These are phyloP conservation scores for Eucera pruinosa DNA, from an alignment of 2,888 invertebrate species.

Conservation along the genomic window DNA sequence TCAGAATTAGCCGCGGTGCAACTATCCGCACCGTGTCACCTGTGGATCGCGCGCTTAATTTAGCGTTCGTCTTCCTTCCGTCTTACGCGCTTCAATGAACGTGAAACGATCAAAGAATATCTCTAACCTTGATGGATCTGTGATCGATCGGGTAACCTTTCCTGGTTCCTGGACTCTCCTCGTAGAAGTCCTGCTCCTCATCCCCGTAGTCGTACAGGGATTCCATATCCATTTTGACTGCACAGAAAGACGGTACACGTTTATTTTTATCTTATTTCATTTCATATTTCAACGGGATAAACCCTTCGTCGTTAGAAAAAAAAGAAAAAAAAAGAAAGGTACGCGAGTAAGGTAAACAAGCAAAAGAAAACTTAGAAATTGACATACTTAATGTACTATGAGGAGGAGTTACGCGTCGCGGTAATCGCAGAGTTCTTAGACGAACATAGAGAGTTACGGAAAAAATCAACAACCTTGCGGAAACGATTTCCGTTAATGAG, in stretches of 20 bases:
- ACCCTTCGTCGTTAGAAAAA: too few relatives aligned
- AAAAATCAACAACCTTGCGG: too few relatives aligned
- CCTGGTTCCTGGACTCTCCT: conserved; percentile 85
- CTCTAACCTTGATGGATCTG: conserved; percentile 80
- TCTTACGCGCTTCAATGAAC: background rate
- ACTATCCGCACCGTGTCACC: conserved; percentile 45
- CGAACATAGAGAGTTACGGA: too few relatives aligned
- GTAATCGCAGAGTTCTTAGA: too few relatives aligned
- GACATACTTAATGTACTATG: too few relatives aligned
- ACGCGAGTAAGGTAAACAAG: too few relatives aligned
- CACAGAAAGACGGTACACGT: conserved; percentile 52
- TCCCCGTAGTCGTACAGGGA: conserved; percentile 88
- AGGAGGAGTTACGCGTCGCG: too few relatives aligned
- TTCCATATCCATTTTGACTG: conserved; percentile 84
- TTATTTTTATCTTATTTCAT: too few relatives aligned
- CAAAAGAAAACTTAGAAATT: too few relatives aligned
- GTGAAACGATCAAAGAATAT: conserved; percentile 7
- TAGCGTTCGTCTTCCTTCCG: conserved; percentile 36
- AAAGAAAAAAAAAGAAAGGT: background rate
- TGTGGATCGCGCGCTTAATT: conserved; percentile 43
- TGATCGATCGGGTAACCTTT: conserved; percentile 82
- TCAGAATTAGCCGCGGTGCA: conserved; percentile 48
- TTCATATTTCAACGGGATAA: too few relatives aligned
- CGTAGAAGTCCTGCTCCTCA: conserved; percentile 90
- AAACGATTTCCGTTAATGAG: too few relatives aligned